Percentiles rank a stretch among this genome's conserved stretches.
Conservation (phyloP, 1,140 invertebrate species). For the Cepaea nemoralis region DNA sequence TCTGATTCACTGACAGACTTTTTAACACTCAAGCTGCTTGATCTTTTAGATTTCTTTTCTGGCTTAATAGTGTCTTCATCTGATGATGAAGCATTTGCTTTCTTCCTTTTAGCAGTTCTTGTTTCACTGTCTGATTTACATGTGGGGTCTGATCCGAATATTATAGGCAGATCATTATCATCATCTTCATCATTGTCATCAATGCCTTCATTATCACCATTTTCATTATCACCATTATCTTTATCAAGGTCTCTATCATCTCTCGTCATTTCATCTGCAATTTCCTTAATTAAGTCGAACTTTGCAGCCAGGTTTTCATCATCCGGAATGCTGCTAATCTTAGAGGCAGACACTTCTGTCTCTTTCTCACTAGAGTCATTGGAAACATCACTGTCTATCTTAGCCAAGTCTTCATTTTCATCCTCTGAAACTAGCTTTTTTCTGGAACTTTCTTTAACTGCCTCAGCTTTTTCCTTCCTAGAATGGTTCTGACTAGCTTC, state of each 20-base stretch:
- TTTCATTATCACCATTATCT: not conserved
- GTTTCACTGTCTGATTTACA: not conserved
- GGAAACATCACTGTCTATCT: not conserved
- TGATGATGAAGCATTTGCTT: not conserved
- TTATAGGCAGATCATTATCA: not conserved
- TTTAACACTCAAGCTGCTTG: not conserved
- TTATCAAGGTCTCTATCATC: constrained; percentile 31
- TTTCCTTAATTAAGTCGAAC: constrained; percentile 61
- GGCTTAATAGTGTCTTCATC: not conserved
- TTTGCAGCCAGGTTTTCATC: constrained; percentile 58
- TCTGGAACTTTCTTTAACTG: not conserved
- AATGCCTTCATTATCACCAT: not conserved
- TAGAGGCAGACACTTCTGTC: not conserved
- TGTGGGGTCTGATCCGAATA: not conserved
- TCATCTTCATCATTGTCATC: not conserved
- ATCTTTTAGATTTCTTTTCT: not conserved
- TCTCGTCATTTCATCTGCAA: constrained; percentile 68
- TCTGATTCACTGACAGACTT: not conserved
- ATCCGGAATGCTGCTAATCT: not conserved
- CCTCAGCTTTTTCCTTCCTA: not conserved
- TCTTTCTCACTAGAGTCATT: not conserved
- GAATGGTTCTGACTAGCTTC: not conserved
- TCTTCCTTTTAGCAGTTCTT: not conserved
- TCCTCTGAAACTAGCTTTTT: not conserved
- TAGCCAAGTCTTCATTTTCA: not conserved